phyloP scores from a whole-genome alignment of 2,888 invertebrate genomes.

The Erebia epiphron region DNA sequence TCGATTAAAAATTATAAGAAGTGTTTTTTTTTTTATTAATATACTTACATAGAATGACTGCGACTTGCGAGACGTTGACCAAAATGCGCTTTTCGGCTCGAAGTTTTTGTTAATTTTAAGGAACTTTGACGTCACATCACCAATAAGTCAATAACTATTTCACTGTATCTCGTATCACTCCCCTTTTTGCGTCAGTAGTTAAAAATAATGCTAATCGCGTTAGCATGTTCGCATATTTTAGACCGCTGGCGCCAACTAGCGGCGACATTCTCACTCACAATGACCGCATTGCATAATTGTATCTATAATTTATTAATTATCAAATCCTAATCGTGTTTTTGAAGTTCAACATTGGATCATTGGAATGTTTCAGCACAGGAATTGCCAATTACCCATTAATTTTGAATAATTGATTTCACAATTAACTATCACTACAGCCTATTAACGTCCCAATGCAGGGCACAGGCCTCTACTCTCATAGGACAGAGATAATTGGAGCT shows the following conservation, averaged over 20 bases:
- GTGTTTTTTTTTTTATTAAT: no score
- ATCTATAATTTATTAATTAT: constrained; percentile 33
- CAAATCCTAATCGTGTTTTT: constrained; percentile 21
- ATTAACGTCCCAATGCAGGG: no score
- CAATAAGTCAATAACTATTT: no score
- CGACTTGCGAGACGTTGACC: no score
- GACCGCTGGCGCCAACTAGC: constrained; percentile 32
- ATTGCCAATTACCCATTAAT: not conserved
- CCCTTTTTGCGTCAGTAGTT: constrained; percentile 10
- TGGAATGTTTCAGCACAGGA: constrained; percentile 15
- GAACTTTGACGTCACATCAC: no score
- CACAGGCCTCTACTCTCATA: no score
- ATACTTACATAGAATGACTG: no score
- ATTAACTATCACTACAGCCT: no score
- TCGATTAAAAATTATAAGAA: no score
- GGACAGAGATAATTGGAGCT: no score
- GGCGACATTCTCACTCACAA: constrained; percentile 23
- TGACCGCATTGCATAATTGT: constrained; percentile 25
- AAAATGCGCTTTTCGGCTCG: no score
- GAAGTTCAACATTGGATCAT: constrained; percentile 15
- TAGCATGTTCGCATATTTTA: constrained; percentile 44
- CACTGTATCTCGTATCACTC: not conserved
- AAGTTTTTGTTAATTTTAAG: no score
- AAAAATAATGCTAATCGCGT: constrained; percentile 37
- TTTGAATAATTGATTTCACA: not conserved